Base-by-base conservation (phyloP, 2,888 invertebrate species). In the Dasysyrphus tricinctus region DNA sequence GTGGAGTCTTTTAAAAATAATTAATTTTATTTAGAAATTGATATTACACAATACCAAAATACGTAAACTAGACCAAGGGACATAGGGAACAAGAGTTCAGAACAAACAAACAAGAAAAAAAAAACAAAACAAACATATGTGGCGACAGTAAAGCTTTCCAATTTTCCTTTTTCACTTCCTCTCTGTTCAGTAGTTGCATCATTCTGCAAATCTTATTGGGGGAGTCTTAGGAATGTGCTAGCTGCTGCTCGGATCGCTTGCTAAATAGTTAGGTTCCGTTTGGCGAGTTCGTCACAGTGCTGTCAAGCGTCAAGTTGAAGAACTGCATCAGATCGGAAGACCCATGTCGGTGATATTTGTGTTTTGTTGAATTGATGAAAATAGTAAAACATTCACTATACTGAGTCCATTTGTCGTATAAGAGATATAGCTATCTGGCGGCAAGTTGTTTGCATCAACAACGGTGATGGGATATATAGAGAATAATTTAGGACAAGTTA, bases 401-500 rank as follows among this genome's bases (percentile, higher is more conserved):
- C 8, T 8, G 49, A 29, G 49, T 72, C 69, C 16, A 59, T 54
- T 74, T 47, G 34, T 19, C 32, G 16, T 8, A 24, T 24, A 24
- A 2, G 37, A 5, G 19, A 37, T 9, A 32, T n/a, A n/a, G 59
- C 42, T 5, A 37, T 1, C 4, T 7, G 32, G 32, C 32, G 59
- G 16, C 37, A 59, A 37, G 59, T 39, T 59, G 24, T 24, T 70
- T 24, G 24, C 32, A 7, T 5, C 5, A 32, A 5, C 32, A 32
- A 24, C 47, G 39, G 47, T 37, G 42, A 54, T 57, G 73, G 34
- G 54, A 67, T 14, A 67, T 14, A 16, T 47, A 42, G n/a, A 51
- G 44, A 59, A 84, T 82, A 86, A 69, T 86, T 86, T 86, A 73
- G 86, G 86, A 79, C 86, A 47, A 67, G 39, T 72, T 80, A 42